phyloP scores from a whole-genome alignment of 2,888 invertebrate genomes.

The Caenorhabditis angaria region DNA sequence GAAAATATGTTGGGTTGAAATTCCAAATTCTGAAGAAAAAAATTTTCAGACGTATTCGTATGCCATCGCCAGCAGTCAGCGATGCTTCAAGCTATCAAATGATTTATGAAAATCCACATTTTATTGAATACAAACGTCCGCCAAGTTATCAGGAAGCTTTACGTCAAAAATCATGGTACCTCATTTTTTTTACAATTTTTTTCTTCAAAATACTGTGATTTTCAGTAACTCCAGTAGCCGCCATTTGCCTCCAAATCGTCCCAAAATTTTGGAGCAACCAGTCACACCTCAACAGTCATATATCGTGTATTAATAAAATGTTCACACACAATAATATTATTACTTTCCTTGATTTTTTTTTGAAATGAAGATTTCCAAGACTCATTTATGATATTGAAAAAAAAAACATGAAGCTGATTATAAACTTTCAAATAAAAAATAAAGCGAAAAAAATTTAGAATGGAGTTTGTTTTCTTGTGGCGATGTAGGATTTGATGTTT shows the following conservation, averaged over 20 bases:
- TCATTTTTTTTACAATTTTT: not conserved
- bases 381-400: too few species aligned
- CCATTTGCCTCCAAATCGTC: conserved; percentile 43
- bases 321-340: not conserved
- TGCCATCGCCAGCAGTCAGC: conserved; percentile 17
- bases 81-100: conserved; percentile 35
- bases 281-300: conserved; percentile 14
- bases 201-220: conserved; percentile 8
- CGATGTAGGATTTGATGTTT: conserved; percentile 56
- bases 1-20: not conserved
- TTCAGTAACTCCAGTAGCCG: conserved; percentile 19
- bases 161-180: conserved; percentile 17
- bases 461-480: conserved; percentile 39
- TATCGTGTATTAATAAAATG: conserved; percentile 20
- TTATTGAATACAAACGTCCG: conserved; percentile 36
- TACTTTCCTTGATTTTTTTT: not conserved
- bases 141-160: conserved; percentile 38
- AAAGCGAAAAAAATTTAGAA: conserved; percentile 14
- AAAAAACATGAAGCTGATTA: too few species aligned
- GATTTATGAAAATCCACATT: conserved; percentile 36
- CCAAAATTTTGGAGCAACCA: conserved; percentile 24
- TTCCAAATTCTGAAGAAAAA: not conserved
- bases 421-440: not conserved
- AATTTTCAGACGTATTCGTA: conserved; percentile 30
- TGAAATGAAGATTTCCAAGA: too few species aligned